Percentiles rank a stretch among this genome's conserved stretches.
phyloP scores from a whole-genome alignment of 2,797 vertebrate species.

The Arnoldichthys spilopterus region DNA sequence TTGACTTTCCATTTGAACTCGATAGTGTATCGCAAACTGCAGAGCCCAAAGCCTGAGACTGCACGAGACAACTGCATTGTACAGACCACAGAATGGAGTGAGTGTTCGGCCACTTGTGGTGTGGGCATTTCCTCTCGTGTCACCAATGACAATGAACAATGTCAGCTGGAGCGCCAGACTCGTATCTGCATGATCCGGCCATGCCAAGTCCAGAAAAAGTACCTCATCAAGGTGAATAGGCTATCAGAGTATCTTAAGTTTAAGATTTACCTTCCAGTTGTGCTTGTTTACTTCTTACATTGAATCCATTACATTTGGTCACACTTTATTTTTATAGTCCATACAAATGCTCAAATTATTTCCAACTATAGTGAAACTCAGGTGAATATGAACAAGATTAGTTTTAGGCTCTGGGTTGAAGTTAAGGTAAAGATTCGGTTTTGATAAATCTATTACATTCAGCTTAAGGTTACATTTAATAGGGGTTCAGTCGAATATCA shows the following conservation, averaged over 20 bases:
- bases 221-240: slow-evolving; percentile 73
- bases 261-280: too few relatives aligned
- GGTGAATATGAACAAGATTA: too few relatives aligned
- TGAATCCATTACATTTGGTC: too few relatives aligned
- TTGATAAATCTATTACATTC: too few relatives aligned
- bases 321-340: too few relatives aligned
- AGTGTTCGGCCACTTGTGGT: slow-evolving; percentile 77
- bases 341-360: too few relatives aligned
- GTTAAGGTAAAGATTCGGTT: too few relatives aligned
- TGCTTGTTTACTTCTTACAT: too few relatives aligned
- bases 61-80: slow-evolving; percentile 80
- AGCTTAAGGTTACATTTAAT: too few relatives aligned
- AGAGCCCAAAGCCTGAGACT: slow-evolving; percentile 55
- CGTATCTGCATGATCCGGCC: slow-evolving; percentile 78
- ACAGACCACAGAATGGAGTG: slow-evolving; percentile 80
- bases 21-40: slow-evolving; percentile 7
- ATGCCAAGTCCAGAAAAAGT: slow-evolving; percentile 68
- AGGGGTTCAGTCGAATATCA: too few relatives aligned
- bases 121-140: slow-evolving; percentile 80
- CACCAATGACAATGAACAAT: slow-evolving; percentile 79
- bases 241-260: neutral
- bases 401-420: too few relatives aligned
- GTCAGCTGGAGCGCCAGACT: slow-evolving; percentile 79
- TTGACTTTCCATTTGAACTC: neutral
- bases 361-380: too few relatives aligned